phyloP scores from a whole-genome alignment of 2,888 invertebrate genomes.

The Xestia ashworthii region DNA sequence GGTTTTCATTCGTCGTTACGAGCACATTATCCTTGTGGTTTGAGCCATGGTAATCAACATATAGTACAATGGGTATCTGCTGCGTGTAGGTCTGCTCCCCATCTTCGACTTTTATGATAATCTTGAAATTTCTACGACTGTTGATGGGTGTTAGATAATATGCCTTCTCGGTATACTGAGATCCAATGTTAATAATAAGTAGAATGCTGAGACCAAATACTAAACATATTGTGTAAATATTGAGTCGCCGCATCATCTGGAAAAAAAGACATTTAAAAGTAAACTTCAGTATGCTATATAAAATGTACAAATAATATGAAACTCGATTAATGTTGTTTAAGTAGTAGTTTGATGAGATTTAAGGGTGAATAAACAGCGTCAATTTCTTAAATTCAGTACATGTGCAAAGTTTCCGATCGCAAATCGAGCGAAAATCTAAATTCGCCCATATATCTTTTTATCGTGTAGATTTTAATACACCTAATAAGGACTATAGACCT shows the following conservation, averaged over 20 bases:
- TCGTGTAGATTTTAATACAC: no score
- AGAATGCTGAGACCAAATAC: conserved; percentile 87
- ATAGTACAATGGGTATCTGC: conserved; percentile 70
- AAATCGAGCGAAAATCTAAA: no score
- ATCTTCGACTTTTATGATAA: conserved; percentile 90
- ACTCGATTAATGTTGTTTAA: background rate
- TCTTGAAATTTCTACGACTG: conserved; percentile 82
- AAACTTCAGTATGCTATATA: background rate
- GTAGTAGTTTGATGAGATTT: background rate
- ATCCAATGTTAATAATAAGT: conserved; percentile 86
- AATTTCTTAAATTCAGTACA: background rate
- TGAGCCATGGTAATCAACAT: conserved; percentile 73
- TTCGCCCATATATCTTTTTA: no score
- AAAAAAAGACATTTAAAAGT: background rate
- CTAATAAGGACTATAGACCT: no score
- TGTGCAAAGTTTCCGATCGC: background rate
- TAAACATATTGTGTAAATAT: conserved; percentile 33
- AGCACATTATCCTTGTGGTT: background rate
- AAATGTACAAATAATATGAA: background rate
- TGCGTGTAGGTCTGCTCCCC: conserved; percentile 80
- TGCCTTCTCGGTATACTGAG: conserved; percentile 88
- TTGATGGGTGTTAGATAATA: conserved; percentile 82
- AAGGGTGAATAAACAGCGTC: background rate
- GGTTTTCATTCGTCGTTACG: background rate
- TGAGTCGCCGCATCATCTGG: conserved; percentile 45